Evolutionary conservation across 1,140 invertebrate species (phyloP).

Genomic region (Trissolcus basalis): DNA sequence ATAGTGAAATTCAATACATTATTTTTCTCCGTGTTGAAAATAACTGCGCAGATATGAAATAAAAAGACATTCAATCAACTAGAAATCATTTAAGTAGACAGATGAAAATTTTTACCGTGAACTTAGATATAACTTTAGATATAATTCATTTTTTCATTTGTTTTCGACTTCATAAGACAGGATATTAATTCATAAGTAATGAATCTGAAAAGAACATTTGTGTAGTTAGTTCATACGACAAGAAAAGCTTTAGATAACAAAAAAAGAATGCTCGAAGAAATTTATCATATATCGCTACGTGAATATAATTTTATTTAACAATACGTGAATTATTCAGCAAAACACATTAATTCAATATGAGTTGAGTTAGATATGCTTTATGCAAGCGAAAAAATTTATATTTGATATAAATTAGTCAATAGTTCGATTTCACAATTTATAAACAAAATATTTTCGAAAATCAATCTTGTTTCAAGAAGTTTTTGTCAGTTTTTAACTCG

Average conservation of each 20-base stretch:
- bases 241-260: neutral
- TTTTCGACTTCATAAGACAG: neutral
- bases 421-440: conserved; percentile 1
- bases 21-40: no score
- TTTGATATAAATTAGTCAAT: no score
- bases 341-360: neutral
- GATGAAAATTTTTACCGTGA: no score
- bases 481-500: no score
- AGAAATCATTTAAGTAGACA: no score
- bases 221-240: neutral
- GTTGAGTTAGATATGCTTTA: no score
- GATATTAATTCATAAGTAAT: neutral
- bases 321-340: neutral
- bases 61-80: no score
- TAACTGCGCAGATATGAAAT: no score
- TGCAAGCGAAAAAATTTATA: no score
- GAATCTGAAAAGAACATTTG: neutral
- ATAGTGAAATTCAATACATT: no score
- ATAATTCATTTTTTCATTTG: no score
- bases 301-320: neutral
- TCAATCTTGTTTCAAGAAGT: no score
- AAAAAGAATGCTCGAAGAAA: neutral
- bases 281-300: neutral
- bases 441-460: neutral
- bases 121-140: neutral